These are phyloP conservation scores for Crotalus helleri DNA, from an alignment of 2,113 vertebrate genomes.

Conservation along the genomic window DNA sequence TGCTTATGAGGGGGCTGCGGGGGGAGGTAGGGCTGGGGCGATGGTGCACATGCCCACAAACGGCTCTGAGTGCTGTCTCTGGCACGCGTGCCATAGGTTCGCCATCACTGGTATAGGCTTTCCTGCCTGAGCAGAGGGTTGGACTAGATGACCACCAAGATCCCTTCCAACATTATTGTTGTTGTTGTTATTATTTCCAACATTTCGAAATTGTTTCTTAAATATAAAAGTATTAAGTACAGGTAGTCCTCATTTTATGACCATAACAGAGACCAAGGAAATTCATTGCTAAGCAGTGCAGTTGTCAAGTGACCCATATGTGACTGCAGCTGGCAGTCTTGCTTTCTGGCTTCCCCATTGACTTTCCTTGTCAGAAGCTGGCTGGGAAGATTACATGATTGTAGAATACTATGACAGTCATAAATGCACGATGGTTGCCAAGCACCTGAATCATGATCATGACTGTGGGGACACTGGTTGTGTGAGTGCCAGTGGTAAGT, in stretches of 20 bases:
- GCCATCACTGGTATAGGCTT: too few species aligned
- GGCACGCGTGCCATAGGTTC: too few species aligned
- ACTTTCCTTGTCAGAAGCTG: neutral
- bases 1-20: too few species aligned
- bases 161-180: too few species aligned
- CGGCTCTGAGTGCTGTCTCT: too few species aligned
- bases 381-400: neutral
- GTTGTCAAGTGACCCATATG: neutral
- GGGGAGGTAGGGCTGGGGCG: too few species aligned
- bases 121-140: too few species aligned
- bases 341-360: neutral
- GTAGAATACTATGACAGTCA: neutral
- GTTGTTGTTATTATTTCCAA: neutral
- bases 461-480: neutral
- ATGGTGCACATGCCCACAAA: too few species aligned
- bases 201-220: neutral
- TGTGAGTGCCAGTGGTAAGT: neutral
- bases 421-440: neutral
- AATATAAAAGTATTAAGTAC: neutral
- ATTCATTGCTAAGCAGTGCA: neutral
- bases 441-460: neutral
- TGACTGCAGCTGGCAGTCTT: neutral
- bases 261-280: neutral
- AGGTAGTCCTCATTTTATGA: neutral
- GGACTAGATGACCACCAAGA: too few species aligned